Conservation (phyloP, 2,113 vertebrate species). For the Microcebus murinus region DNA sequence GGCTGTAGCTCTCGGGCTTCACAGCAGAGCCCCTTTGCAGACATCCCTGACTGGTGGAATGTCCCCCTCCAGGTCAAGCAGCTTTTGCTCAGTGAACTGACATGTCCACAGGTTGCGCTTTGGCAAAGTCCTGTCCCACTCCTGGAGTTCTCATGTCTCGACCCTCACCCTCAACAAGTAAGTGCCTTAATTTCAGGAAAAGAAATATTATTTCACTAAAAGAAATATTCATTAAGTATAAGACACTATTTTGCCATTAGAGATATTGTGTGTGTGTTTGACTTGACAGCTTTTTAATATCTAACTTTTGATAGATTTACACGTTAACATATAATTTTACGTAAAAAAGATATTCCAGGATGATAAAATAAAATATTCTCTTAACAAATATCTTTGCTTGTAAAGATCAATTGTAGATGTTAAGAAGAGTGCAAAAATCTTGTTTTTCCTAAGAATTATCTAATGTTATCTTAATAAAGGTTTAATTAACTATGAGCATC, state of each 20-base stretch:
- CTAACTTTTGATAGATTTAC: neutral
- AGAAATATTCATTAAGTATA: neutral
- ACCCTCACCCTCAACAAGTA: neutral
- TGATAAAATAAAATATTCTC: slow-evolving; percentile 28
- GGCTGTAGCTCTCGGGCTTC: too few species aligned
- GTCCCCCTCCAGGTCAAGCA: too few species aligned
- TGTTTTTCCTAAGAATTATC: neutral
- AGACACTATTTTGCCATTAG: neutral
- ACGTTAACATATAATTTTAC: neutral
- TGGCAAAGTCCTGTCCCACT: too few species aligned
- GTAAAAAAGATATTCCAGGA: neutral
- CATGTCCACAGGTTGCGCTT: too few species aligned
- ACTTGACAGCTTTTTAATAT: neutral
- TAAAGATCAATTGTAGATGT: neutral
- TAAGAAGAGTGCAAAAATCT: neutral
- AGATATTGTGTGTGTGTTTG: neutral
- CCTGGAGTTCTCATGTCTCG: too few species aligned
- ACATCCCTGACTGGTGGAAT: too few species aligned
- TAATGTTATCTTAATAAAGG: neutral
- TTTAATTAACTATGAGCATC: neutral
- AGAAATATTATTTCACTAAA: neutral
- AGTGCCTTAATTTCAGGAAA: neutral
- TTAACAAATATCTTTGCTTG: neutral
- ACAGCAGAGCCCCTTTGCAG: too few species aligned
- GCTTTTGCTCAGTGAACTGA: too few species aligned